These are phyloP conservation scores for Dicyrtomina minuta DNA, from an alignment of 2,888 invertebrate species.

Conservation along the genomic window DNA sequence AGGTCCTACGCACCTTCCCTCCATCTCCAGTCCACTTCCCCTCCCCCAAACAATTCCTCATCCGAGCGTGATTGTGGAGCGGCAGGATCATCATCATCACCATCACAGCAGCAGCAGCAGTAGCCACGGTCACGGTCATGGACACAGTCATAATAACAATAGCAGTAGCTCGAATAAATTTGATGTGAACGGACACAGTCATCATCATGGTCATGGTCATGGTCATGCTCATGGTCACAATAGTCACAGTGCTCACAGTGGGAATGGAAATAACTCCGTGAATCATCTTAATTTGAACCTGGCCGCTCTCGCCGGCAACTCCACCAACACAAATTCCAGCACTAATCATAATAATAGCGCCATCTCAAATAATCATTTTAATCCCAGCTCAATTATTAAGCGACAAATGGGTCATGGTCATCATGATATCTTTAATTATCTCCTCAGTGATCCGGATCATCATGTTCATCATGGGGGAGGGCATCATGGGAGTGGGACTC, in stretches of 20 bases:
- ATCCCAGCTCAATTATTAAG: constrained; percentile 23
- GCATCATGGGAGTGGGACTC: constrained; percentile 4
- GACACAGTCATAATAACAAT: constrained; percentile 1
- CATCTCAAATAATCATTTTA: neutral
- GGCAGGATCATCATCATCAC: constrained; percentile 34
- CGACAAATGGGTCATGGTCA: constrained; percentile 6
- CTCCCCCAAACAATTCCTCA: constrained; percentile 22
- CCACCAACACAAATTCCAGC: neutral
- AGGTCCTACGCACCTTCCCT: constrained; percentile 5
- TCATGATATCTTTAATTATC: constrained; percentile 30
- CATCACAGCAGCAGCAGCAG: constrained; percentile 18
- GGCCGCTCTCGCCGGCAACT: too few relatives aligned
- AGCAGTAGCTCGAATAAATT: neutral
- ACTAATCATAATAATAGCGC: neutral
- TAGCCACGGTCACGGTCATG: constrained; percentile 7
- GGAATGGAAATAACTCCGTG: neutral
- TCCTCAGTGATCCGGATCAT: constrained; percentile 29
- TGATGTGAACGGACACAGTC: constrained; percentile 12
- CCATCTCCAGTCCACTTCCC: constrained; percentile 8
- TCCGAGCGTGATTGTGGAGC: constrained; percentile 47
- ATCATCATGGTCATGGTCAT: constrained; percentile 22
- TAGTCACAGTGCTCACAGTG: neutral
- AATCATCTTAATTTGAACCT: neutral
- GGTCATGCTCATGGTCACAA: constrained; percentile 10
- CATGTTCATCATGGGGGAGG: neutral